Evolutionary conservation across 92 coral and sea anemone genomes (phyloP).

Genomic region (Actinernus sp.): DNA sequence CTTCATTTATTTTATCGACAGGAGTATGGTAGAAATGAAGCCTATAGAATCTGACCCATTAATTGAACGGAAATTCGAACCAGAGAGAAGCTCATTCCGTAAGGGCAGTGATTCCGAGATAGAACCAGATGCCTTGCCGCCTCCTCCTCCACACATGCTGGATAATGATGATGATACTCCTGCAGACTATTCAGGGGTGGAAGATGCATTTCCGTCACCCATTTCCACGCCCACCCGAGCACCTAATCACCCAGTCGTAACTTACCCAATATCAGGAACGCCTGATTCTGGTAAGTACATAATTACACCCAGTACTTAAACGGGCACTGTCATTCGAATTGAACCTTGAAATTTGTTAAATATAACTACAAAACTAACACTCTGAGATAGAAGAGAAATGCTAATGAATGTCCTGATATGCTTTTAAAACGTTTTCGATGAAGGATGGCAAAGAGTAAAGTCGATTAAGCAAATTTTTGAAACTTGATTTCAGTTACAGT

Average conservation of each 20-base stretch:
- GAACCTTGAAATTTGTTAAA: no score
- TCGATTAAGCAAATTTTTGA: no score
- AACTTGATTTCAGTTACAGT: no score
- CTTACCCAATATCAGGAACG: conserved; percentile 50
- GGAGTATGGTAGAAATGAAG: conserved; percentile 66
- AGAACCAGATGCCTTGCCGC: conserved; percentile 56
- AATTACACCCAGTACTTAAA: no score
- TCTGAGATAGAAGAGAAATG: no score
- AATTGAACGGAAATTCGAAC: conserved; percentile 57
- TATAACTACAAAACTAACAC: no score
- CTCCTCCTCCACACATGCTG: conserved; percentile 66
- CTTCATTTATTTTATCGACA: not conserved
- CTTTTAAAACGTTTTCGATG: no score
- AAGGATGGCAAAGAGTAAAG: no score
- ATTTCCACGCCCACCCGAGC: conserved; percentile 64
- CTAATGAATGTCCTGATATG: no score
- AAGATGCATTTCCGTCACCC: conserved; percentile 71
- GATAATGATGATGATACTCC: conserved; percentile 43
- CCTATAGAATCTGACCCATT: conserved; percentile 71
- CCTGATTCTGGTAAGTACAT: conserved; percentile 78
- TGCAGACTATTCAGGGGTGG: no score
- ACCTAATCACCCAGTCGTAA: conserved; percentile 64
- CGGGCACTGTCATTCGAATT: no score
- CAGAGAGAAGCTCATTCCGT: conserved; percentile 78
- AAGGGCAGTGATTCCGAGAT: conserved; percentile 67